Evolutionary conservation across 2,113 vertebrate genomes (phyloP).

Genomic region (Perca flavescens): DNA sequence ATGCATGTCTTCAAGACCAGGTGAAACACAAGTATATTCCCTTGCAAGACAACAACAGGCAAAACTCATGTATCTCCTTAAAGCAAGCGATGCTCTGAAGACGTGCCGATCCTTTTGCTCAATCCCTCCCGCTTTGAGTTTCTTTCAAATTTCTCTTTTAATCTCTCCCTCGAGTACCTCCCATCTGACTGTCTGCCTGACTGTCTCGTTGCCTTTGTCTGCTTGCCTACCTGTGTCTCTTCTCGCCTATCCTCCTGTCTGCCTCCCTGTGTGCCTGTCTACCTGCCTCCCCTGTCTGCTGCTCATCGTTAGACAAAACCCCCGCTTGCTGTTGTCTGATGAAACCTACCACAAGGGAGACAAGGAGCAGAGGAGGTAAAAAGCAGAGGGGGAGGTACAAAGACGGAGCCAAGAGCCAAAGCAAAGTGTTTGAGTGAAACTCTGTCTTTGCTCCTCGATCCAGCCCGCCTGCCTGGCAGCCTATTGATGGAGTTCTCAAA

Average conservation of each 20-base stretch:
- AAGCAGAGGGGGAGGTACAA: conserved; percentile 42
- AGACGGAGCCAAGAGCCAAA: conserved; percentile 56
- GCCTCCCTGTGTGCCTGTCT: conserved; percentile 39
- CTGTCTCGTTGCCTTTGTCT: conserved; percentile 70
- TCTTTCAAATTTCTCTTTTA: conserved; percentile 69
- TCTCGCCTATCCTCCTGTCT: conserved; percentile 24
- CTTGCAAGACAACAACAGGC: conserved; percentile 54
- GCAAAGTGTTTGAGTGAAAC: conserved; percentile 69
- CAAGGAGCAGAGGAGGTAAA: conserved; percentile 35
- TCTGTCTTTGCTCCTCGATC: conserved; percentile 62
- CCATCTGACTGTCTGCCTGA: conserved; percentile 62
- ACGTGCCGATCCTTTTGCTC: conserved; percentile 40
- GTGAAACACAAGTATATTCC: conserved; percentile 54
- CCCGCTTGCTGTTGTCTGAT: conserved; percentile 56
- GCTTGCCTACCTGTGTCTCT: conserved; percentile 53
- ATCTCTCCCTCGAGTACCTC: conserved; percentile 67
- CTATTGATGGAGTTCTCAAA: conserved; percentile 81
- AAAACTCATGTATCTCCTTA: conserved; percentile 48
- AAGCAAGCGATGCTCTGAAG: conserved; percentile 47
- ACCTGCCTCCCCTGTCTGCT: conserved; percentile 51
- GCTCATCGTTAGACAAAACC: conserved; percentile 61
- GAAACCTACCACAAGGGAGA: conserved; percentile 66
- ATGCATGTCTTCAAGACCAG: conserved; percentile 49
- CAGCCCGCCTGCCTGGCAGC: conserved; percentile 59
- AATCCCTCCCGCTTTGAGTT: conserved; percentile 54